phyloP scores from a whole-genome alignment of 2,797 vertebrate genomes.

The Sparidentex hasta region DNA sequence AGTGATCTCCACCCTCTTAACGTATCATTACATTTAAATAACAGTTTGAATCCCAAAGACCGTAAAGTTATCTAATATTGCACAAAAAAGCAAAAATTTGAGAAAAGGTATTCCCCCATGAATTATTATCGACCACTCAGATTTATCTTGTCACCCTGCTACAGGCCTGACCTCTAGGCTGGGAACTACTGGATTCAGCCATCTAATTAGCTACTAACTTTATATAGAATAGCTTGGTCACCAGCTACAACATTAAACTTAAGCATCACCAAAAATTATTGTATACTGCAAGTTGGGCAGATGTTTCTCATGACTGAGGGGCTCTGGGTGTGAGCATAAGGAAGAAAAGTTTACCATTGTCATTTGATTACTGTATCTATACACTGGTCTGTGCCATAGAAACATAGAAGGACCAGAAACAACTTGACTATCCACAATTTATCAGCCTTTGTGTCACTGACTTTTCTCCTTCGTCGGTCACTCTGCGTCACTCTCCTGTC shows the following conservation, averaged over 20 bases:
- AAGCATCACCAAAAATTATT: no score
- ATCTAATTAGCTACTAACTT: no score
- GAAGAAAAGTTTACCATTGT: no score
- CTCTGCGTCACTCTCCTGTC: constrained; percentile 48
- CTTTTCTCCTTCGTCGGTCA: constrained; percentile 50
- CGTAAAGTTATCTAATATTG: no score
- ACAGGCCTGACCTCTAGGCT: neutral
- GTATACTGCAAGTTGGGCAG: no score
- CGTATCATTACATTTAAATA: neutral
- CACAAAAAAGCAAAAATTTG: neutral
- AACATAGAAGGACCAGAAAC: constrained; percentile 38
- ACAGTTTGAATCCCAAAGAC: neutral
- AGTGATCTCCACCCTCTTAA: neutral
- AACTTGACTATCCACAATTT: constrained; percentile 43
- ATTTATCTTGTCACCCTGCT: neutral
- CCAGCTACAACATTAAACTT: no score
- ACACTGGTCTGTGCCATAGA: no score
- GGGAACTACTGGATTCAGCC: neutral
- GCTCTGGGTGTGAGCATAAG: no score
- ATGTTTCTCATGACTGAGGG: no score
- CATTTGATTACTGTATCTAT: no score
- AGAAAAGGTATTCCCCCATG: neutral
- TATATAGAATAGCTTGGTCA: no score
- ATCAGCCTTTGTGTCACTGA: constrained; percentile 39
- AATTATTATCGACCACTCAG: neutral